Base-by-base conservation (phyloP, 2,888 invertebrate species). In the Agrypnus murinus region DNA sequence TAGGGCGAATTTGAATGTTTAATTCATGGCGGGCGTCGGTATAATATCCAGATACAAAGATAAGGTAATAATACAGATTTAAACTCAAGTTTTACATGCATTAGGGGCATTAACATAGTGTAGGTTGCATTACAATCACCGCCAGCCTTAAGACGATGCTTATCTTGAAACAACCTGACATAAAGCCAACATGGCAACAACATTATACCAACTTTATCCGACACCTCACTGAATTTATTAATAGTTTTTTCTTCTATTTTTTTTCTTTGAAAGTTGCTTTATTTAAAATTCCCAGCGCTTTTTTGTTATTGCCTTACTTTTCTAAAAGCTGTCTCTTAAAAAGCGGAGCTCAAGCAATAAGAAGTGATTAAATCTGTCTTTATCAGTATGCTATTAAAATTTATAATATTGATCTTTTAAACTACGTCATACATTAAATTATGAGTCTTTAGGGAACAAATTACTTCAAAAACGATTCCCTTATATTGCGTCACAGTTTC, bases 51-150 rank as follows among this genome's bases (percentile, higher is more conserved):
- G 75, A 76, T 76, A 55, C 53, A 58, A 45, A 74, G 76, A 76
- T 76, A 76, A 75, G 70, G 76, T 78, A 78, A 78, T 78, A 78
- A 78, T 76, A 77, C 76, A 75, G 77, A 75, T 77, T 76, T 75
- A 75, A 68, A 15, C 66, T 68, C 69, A 68, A 75, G 74, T 76
- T 76, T 76, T 75, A 76, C 76, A 74, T 76, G 78, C 75, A 77
- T 77, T 78, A 75, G 74, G 75, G 75, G 72, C 73, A 75, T 76
- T 74, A 76, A 68, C 74, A 70, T 71, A 71, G 72, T 70, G 72
- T 72, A 71, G 74, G 71, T 73, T 70, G 73, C 67, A 50, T 60
- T 69, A 67, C 67, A 72, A 73, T 73, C 74, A 74, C 76, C 76
- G 74, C 73, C 69, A 71, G 65, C 59, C 67, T 65, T 65, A 70